Evolutionary conservation across 2,888 invertebrate genomes (phyloP).

Genomic region (Cephus rjabovi): DNA sequence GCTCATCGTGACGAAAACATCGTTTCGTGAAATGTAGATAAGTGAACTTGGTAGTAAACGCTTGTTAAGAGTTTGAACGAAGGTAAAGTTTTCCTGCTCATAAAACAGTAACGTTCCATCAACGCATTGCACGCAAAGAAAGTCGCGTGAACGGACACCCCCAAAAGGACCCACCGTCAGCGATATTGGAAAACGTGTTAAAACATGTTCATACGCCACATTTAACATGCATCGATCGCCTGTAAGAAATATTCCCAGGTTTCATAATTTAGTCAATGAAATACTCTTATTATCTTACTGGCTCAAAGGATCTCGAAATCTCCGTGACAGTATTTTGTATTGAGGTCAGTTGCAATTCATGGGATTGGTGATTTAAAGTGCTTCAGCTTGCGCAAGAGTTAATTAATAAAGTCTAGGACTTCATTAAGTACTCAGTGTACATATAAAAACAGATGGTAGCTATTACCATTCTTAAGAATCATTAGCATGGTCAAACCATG

Average conservation of each 20-base stretch:
- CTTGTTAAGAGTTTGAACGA: conserved; percentile 83
- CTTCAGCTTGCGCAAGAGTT: neutral
- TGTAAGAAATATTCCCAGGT: conserved; percentile 55
- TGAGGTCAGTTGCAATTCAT: neutral
- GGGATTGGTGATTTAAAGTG: neutral
- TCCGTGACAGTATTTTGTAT: neutral
- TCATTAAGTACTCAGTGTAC: too few species aligned
- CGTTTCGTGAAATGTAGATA: conserved; percentile 82
- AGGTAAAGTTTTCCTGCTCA: conserved; percentile 92
- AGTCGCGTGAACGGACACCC: conserved; percentile 83
- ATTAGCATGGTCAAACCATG: neutral
- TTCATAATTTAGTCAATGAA: neutral
- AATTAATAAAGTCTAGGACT: neutral
- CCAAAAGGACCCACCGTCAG: conserved; percentile 89
- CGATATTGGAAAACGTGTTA: conserved; percentile 82
- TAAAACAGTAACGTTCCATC: conserved; percentile 91
- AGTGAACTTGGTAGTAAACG: conserved; percentile 87
- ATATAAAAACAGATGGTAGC: too few species aligned
- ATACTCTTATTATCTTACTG: neutral
- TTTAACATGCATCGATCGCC: conserved; percentile 79
- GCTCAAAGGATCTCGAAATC: neutral
- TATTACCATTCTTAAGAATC: neutral
- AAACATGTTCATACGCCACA: conserved; percentile 82
- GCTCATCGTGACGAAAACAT: conserved; percentile 86
- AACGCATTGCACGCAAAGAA: conserved; percentile 90